Base-by-base conservation (phyloP, 2,113 vertebrate genomes). In the Nothoprocta perdicaria region DNA sequence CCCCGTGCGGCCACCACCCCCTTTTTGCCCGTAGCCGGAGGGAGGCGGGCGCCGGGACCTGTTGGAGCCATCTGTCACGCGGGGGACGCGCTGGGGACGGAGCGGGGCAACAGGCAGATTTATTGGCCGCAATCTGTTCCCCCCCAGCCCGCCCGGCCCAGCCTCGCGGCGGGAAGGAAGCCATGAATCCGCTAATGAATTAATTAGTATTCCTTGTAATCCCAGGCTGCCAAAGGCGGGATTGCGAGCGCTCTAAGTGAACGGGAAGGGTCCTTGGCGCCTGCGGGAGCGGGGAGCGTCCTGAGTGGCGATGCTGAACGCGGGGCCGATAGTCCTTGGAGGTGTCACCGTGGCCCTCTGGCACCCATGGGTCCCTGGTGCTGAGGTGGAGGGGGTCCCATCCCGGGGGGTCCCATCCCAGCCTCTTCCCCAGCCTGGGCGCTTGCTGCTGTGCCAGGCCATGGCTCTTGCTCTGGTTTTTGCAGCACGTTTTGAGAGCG, bases 21-120 rank as follows among this genome's bases (percentile, higher is more conserved):
- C 48, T 55, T 84, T 38, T 90, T 88, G 90, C 83, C 88, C 50
- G 29, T 23, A 15, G 18, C 9, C n/a, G 21, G 27, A 60, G 45
- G n/a, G 75, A 53, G 29, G 27, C 31, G 53, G 82, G 87, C 72
- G 78, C 75, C 65, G 29, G 75, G 91, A 96, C 94, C 96, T 96
- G 96, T 95, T 95, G 96, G 92, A 89, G 46, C 96, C 96, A 96
- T 96, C 96, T 96, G 95, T 57, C 86, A 55, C 55, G 79, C 89
- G 72, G 63, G 12, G 84, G 86, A 22, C 31, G 52, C 45, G 57
- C 73, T 61, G 19, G 31, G 9, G 66, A 17, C 31, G 3, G 63
- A 43, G 62, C 61, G 6, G 86, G 53, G 52, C 94, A 93, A 93
- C 95, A 93, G 96, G 91, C 95, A 95, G 95, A 95, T 93, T 95